These are phyloP conservation scores for Glaucidium brasilianum DNA, from an alignment of 2,113 vertebrate genomes.

Conservation along the genomic window DNA sequence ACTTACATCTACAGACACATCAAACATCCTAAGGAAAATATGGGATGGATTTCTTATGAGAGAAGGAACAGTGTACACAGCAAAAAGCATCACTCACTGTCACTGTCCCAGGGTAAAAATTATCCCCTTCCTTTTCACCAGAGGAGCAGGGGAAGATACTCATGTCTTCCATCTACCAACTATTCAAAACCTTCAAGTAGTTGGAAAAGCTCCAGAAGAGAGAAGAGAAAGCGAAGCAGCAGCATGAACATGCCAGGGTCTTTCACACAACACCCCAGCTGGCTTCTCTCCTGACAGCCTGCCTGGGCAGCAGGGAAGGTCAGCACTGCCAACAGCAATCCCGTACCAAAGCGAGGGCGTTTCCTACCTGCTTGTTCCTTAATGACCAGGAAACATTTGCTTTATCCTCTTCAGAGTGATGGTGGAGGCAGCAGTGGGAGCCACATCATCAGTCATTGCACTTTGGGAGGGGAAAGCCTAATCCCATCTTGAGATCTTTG, in stretches of 20 bases:
- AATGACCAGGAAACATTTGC: background rate
- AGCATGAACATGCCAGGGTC: background rate
- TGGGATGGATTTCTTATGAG: background rate
- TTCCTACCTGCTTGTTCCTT: background rate
- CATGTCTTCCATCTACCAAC: background rate
- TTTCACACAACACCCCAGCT: background rate
- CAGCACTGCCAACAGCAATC: background rate
- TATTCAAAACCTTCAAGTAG: background rate
- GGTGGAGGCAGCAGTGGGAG: background rate
- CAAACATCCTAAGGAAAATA: background rate
- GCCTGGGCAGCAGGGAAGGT: rapidly evolving
- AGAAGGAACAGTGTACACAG: background rate
- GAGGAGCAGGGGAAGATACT: background rate
- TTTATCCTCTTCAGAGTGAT: background rate
- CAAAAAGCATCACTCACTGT: background rate
- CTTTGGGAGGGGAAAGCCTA: background rate
- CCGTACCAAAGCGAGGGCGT: rapidly evolving
- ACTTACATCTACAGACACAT: background rate
- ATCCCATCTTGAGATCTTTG: background rate
- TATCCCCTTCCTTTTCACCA: background rate
- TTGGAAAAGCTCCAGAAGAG: background rate
- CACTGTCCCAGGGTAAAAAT: background rate
- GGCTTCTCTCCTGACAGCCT: background rate
- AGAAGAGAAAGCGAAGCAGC: background rate
- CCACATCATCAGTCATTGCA: background rate